phyloP scores from a whole-genome alignment of 64 coral and sea anemone genomes.

The Actinia equina region DNA sequence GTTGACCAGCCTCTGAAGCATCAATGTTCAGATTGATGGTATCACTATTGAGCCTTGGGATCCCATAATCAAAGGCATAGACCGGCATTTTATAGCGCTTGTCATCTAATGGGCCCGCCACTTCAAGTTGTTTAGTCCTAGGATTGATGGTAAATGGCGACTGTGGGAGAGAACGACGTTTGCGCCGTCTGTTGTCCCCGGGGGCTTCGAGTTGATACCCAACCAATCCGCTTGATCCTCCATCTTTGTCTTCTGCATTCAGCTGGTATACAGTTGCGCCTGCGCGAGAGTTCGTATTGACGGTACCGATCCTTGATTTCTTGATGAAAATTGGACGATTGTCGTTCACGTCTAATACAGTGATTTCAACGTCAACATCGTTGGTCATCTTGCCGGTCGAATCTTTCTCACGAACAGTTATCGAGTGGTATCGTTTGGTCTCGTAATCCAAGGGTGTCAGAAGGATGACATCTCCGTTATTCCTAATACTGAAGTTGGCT shows the following conservation, averaged over 20 bases:
- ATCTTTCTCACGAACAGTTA: slow-evolving; percentile 66
- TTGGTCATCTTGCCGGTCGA: slow-evolving; percentile 21
- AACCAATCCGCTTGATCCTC: slow-evolving; percentile 57
- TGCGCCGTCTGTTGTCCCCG: not conserved
- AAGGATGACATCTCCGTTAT: slow-evolving; percentile 59
- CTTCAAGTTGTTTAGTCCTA: slow-evolving; percentile 52
- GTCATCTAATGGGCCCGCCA: slow-evolving; percentile 30
- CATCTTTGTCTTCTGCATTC: slow-evolving; percentile 58
- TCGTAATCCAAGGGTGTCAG: slow-evolving; percentile 65
- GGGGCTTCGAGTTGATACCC: slow-evolving; percentile 53
- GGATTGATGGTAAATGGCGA: slow-evolving; percentile 67
- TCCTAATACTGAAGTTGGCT: slow-evolving; percentile 64
- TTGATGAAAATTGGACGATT: slow-evolving; percentile 42
- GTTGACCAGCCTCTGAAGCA: slow-evolving; percentile 33
- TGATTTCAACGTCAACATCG: slow-evolving; percentile 76
- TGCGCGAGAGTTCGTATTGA: slow-evolving; percentile 70
- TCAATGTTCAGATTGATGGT: slow-evolving; percentile 50
- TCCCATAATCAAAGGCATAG: slow-evolving; percentile 68
- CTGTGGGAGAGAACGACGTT: slow-evolving; percentile 22
- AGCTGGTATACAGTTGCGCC: slow-evolving; percentile 65
- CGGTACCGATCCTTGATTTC: slow-evolving; percentile 20
- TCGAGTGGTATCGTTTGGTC: slow-evolving; percentile 35
- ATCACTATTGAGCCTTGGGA: slow-evolving; percentile 50
- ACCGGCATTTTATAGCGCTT: slow-evolving; percentile 58
- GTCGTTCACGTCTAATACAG: slow-evolving; percentile 75